A percentile compares a stretch with the other conserved stretches of the same genome.
These are phyloP conservation scores for Melanostoma scalare DNA, from an alignment of 2,888 invertebrate species.

Conservation along the genomic window DNA sequence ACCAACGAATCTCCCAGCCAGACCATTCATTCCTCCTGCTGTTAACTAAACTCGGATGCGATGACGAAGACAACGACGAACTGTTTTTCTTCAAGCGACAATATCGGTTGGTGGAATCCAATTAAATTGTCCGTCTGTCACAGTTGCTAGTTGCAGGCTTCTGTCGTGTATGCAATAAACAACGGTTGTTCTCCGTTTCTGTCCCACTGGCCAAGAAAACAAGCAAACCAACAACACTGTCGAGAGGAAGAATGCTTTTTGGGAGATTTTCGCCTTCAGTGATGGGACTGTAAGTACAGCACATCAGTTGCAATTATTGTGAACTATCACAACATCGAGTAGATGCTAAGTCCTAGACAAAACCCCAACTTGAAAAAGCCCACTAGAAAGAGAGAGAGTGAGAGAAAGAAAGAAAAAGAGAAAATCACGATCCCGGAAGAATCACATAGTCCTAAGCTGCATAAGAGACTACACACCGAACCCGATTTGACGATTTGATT, in stretches of 20 bases:
- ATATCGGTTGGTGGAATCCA: slow-evolving; percentile 66
- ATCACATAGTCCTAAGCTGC: slow-evolving; percentile 72
- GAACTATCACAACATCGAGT: slow-evolving; percentile 58
- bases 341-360: slow-evolving; percentile 37
- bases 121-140: slow-evolving; percentile 73
- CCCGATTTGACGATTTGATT: slow-evolving; percentile 72
- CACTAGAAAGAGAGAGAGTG: slow-evolving; percentile 69
- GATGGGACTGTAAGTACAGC: slow-evolving; percentile 31
- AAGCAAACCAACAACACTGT: slow-evolving; percentile 26
- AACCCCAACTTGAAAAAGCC: slow-evolving; percentile 52
- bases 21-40: background rate
- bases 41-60: background rate
- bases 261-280: slow-evolving; percentile 12
- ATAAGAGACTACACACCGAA: slow-evolving; percentile 42
- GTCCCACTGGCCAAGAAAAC: slow-evolving; percentile 53
- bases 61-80: slow-evolving; percentile 23
- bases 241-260: slow-evolving; percentile 40
- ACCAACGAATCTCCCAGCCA: background rate
- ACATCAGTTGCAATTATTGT: slow-evolving; percentile 59
- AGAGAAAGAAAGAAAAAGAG: slow-evolving; percentile 66
- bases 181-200: slow-evolving; percentile 44
- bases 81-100: slow-evolving; percentile 57
- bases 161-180: slow-evolving; percentile 71
- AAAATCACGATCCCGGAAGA: slow-evolving; percentile 81
- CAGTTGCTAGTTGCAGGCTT: slow-evolving; percentile 69